phyloP scores from a whole-genome alignment of 2,797 vertebrate genomes.

The Ispidina picta region DNA sequence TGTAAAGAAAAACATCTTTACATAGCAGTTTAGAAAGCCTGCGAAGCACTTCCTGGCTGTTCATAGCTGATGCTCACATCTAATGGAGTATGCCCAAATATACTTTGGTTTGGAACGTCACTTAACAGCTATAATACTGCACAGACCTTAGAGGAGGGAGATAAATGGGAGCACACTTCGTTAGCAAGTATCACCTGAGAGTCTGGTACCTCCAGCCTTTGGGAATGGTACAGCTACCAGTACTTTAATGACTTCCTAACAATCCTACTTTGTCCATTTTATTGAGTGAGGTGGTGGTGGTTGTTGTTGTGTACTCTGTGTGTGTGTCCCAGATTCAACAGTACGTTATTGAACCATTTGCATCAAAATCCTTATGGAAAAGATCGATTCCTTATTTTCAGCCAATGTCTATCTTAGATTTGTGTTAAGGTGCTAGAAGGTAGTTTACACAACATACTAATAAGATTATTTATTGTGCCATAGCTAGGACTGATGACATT shows the following conservation, averaged over 20 bases:
- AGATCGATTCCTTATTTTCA: neutral
- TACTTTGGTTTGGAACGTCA: neutral
- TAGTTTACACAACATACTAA: neutral
- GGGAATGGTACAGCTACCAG: neutral
- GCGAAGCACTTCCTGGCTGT: neutral
- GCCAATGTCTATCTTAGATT: neutral
- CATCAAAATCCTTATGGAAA: neutral
- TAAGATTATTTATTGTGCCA: neutral
- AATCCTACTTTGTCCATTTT: neutral
- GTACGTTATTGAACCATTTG: neutral
- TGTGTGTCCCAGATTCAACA: neutral
- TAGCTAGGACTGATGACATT: neutral
- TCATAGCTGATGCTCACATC: neutral
- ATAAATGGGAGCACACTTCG: neutral
- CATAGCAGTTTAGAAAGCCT: neutral
- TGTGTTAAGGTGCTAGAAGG: neutral
- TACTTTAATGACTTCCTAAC: neutral
- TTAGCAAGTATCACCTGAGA: neutral
- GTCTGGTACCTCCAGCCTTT: neutral
- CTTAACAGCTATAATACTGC: neutral
- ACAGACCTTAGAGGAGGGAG: neutral
- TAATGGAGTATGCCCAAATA: neutral
- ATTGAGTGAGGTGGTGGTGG: neutral
- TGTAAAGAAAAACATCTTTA: neutral
- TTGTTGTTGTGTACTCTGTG: neutral